Base-by-base conservation (phyloP, 2,113 vertebrate genomes). In the Gopherus flavomarginatus region DNA sequence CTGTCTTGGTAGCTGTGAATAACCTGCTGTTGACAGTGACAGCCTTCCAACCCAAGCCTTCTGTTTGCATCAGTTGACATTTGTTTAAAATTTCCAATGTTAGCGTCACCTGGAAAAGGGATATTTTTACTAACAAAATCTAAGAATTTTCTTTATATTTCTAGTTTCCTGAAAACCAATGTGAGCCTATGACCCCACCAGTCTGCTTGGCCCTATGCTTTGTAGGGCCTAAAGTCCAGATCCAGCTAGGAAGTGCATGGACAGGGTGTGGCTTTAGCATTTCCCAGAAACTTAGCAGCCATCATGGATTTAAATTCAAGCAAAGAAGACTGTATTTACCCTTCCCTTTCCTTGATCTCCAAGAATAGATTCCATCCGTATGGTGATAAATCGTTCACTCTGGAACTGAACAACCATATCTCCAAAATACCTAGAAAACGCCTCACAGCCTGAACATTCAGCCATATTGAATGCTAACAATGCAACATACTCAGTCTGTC, bases 41-140 rank as follows among this genome's bases (percentile, higher is more conserved):
- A 88, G 8, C 42, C 62, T 88, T 94, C 85, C 83, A 83, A 90
- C 92, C 92, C 94, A 27, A 87, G 81, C 8, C 14, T 87, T 77
- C 90, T 91, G 49, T 75, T 81, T 96, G 78, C 90, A 92, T 86
- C 85, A 72, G 44, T 94, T 96, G 54, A 92, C 31, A 92, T 22
- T 88, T 13, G 89, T 95, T 90, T 95, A 95, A 90, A 57, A 65
- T 96, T 97, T 96, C 87, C 90, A 89, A 88, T 78, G 89, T 93
- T 93, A 59, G 12, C 49, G 89, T 86, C 88, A 44, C 62, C 86
- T 89, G 82, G 77, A 29, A 95, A 94, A 96, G 80, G 50, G 24
- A 93, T 95, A n/a, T 57, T 85, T 50, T 85, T 29, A 89, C 52
- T 5, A 92, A 38, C 5, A 90, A 22, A 22, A 92, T 44, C 14